Percentiles rank a stretch among this genome's conserved stretches.
phyloP scores from a whole-genome alignment of 2,888 invertebrate genomes.

The Phrixothrix hirtus region DNA sequence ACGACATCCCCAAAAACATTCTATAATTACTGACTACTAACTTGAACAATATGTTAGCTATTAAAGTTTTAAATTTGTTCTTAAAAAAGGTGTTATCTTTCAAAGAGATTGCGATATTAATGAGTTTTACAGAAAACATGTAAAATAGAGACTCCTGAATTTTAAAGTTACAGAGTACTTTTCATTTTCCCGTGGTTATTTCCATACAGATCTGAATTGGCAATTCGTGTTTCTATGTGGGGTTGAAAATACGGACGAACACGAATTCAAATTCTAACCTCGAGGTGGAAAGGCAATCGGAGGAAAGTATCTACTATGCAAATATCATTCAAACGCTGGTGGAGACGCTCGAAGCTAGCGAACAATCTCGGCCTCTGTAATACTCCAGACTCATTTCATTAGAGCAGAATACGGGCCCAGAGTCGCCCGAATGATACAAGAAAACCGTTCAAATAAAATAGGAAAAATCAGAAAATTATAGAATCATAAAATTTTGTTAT shows the following conservation, averaged over 20 bases:
- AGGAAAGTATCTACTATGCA: conserved; percentile 29
- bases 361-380: conserved; percentile 22
- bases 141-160: neutral
- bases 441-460: conserved; percentile 16
- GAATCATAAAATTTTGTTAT: neutral
- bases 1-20: too few species aligned
- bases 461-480: conserved; percentile 7
- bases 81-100: too few species aligned
- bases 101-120: neutral
- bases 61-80: too few species aligned
- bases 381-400: conserved; percentile 27
- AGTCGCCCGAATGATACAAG: conserved; percentile 16
- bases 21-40: too few species aligned
- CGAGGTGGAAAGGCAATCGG: conserved; percentile 29
- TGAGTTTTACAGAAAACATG: neutral
- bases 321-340: conserved; percentile 27
- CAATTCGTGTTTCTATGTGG: conserved; percentile 15
- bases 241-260: conserved; percentile 19
- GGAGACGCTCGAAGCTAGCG: conserved; percentile 16
- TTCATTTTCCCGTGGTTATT: conserved; percentile 7
- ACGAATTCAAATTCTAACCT: conserved; percentile 29
- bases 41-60: too few species aligned
- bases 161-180: neutral
- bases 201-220: conserved; percentile 11
- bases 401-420: conserved; percentile 19